Evolutionary conservation across 2,888 invertebrate species (phyloP).

Genomic region (Sepioteuthis lessoniana): DNA sequence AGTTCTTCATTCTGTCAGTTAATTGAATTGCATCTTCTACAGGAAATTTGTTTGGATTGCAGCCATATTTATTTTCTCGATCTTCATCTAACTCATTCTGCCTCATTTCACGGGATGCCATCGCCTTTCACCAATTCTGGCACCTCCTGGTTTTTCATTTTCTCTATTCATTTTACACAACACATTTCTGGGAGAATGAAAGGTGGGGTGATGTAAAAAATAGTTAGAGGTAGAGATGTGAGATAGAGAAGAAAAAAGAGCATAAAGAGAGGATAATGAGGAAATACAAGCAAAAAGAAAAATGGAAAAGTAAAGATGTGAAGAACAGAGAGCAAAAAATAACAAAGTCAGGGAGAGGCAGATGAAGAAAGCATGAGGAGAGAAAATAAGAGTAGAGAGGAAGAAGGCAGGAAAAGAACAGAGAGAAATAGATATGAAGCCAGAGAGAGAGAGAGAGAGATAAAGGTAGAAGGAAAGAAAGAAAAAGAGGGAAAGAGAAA

Average conservation of each 20-base stretch:
- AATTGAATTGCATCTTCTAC: conserved; percentile 16
- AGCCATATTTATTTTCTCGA: not conserved
- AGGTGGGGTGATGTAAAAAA: not conserved
- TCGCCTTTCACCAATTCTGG: not conserved
- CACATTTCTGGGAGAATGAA: not conserved
- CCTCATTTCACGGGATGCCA: not conserved
- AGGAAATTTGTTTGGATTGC: conserved; percentile 14
- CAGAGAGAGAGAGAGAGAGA: not conserved
- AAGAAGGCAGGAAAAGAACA: not conserved
- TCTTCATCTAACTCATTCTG: not conserved
- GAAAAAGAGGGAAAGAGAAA: not conserved
- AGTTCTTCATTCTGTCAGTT: conserved; percentile 33
- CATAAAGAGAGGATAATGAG: not conserved
- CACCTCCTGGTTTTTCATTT: not conserved
- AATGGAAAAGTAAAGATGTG: not conserved
- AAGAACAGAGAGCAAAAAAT: not conserved
- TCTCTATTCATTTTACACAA: not conserved
- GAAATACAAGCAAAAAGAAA: not conserved
- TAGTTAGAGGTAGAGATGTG: not conserved
- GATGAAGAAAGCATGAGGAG: not conserved
- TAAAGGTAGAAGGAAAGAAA: not conserved
- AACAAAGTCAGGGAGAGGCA: not conserved
- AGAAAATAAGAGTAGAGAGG: not conserved
- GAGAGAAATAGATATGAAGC: not conserved
- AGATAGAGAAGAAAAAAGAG: not conserved